phyloP scores from a whole-genome alignment of 2,113 vertebrate genomes.

The Neopipo cinnamomea region DNA sequence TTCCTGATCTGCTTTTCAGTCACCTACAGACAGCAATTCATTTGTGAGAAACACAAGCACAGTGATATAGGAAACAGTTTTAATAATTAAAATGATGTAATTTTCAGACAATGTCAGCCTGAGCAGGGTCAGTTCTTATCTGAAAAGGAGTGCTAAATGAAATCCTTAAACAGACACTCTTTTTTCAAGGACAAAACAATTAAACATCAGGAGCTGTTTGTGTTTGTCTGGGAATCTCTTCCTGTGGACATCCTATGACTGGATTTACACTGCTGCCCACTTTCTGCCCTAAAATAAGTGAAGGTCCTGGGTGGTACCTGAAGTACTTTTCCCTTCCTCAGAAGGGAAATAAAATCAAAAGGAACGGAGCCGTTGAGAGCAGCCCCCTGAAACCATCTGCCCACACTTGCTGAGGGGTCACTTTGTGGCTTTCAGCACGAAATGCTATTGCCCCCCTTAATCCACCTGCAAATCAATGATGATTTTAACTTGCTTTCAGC shows the following conservation, averaged over 20 bases:
- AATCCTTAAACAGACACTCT: not conserved
- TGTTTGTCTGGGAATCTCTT: not conserved
- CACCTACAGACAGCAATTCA: not conserved
- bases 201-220: not conserved
- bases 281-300: not conserved
- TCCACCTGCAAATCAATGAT: not conserved
- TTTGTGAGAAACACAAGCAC: not conserved
- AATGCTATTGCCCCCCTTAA: not conserved
- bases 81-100: not conserved
- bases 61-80: not conserved
- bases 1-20: not conserved
- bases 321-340: not conserved
- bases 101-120: not conserved
- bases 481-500: not conserved
- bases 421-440: not conserved
- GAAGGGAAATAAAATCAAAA: not conserved
- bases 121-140: not conserved
- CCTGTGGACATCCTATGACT: not conserved
- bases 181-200: not conserved
- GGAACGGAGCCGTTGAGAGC: not conserved
- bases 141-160: not conserved
- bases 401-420: not conserved
- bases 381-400: not conserved
- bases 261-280: not conserved
- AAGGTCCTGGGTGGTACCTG: not conserved